A percentile compares a stretch with the other conserved stretches of the same genome.
These are phyloP conservation scores for Hedya salicella DNA, from an alignment of 2,888 invertebrate genomes.

Conservation along the genomic window DNA sequence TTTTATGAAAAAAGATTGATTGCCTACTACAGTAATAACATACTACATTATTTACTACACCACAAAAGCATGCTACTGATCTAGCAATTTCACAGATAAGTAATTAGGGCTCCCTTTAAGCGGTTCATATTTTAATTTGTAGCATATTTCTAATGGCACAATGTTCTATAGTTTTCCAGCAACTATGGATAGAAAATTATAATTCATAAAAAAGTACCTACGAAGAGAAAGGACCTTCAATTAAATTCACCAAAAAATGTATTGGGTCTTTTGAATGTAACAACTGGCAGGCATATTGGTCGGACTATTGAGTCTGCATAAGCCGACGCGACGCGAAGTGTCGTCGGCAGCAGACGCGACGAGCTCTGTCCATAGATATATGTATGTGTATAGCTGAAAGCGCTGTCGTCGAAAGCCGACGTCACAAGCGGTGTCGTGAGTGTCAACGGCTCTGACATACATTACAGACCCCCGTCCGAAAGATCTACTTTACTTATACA, in stretches of 20 bases:
- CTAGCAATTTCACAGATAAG: too few relatives aligned
- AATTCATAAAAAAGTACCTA: too few relatives aligned
- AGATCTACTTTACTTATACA: neutral
- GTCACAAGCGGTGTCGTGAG: neutral
- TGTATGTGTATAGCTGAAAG: too few relatives aligned
- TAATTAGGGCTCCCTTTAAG: neutral
- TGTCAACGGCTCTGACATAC: neutral
- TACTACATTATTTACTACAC: too few relatives aligned
- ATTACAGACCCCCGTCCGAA: neutral
- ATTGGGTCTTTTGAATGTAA: neutral
- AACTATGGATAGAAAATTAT: slow-evolving; percentile 13
- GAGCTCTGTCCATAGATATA: too few relatives aligned
- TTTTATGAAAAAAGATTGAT: too few relatives aligned
- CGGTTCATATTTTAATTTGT: slow-evolving; percentile 1
- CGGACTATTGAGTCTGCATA: neutral
- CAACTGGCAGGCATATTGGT: neutral
- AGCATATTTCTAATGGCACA: slow-evolving; percentile 38
- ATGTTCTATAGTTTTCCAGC: slow-evolving; percentile 36
- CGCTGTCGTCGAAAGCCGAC: too few relatives aligned
- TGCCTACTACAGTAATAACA: too few relatives aligned
- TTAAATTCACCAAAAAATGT: neutral
- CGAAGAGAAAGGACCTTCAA: too few relatives aligned
- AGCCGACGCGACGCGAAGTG: neutral
- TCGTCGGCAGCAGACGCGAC: neutral
- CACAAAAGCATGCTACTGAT: too few relatives aligned